Base-by-base conservation (phyloP, 2,888 invertebrate species). In the Mantis religiosa region DNA sequence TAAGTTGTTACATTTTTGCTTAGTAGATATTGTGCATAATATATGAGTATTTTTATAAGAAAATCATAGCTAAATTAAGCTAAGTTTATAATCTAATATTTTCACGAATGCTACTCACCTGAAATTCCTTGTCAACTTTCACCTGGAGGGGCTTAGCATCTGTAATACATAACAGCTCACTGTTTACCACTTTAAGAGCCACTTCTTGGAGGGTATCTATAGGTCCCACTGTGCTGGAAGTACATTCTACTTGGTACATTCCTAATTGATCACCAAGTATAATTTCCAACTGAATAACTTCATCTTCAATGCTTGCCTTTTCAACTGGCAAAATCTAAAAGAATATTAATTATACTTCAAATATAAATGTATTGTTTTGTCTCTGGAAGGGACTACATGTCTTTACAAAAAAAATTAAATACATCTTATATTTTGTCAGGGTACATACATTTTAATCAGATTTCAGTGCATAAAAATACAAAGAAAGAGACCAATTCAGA, bases 201-300 rank as follows among this genome's bases (percentile, higher is more conserved):
- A 89, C 87, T 34, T 82, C 30, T 6, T 81, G 28, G 28, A 41
- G n/a, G 2, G 87, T 54, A 3, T 81, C 81, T 34, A 88, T 25
- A 41, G 71, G 28, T 30, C 84, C 82, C 12, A 85, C n/a, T 15
- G 85, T 81, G 27, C 71, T 84, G 28, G 88, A 88, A 47, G 30
- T 88, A 28, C 88, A 88, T 47, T 84, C 28, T 12, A 88, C 27
- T 14, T 82, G 47, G 34, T 83, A 47, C 14, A 28, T 30, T 28
- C 71, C 71, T 20, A 81, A 30, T 9, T 82, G 47, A 28, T 88
- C 84, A n/a, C 30, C 54, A 28, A 88, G 28, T 15, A 47, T 27
- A 25, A 89, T 30, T 82, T 89, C 85, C 85, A 89, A 47, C 89
- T 89, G 89, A 30, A 89, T 88, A 27, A 89, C 82, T n/a, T 85